Percentiles rank a stretch among this genome's conserved stretches.
Conservation (phyloP, 1,140 invertebrate species). For the Trichomalopsis sarcophagae region DNA sequence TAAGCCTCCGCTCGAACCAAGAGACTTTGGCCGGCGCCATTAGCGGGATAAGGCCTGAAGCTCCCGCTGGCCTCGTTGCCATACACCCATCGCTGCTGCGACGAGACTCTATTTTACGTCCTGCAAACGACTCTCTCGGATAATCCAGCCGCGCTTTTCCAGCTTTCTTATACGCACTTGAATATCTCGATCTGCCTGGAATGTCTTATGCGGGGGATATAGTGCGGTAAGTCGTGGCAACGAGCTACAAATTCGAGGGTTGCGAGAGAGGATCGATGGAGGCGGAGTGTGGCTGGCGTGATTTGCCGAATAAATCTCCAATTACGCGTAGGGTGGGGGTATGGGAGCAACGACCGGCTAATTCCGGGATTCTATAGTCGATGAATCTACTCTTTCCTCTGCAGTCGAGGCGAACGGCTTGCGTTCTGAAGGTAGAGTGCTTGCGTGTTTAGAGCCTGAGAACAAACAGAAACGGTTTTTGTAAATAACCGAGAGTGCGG, state of each 20-base stretch:
- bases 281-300: neutral
- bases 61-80: neutral
- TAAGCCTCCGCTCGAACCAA: slow-evolving; percentile 4
- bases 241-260: slow-evolving; percentile 28
- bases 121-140: slow-evolving; percentile 4
- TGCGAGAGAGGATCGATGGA: slow-evolving; percentile 19
- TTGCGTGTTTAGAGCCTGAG: neutral
- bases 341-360: slow-evolving; percentile 14
- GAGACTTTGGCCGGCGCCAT: slow-evolving; percentile 33
- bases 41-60: slow-evolving; percentile 19
- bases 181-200: neutral
- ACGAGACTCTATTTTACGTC: slow-evolving; percentile 27
- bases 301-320: slow-evolving; percentile 38
- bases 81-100: neutral
- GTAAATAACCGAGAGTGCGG: neutral
- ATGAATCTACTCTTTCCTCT: slow-evolving; percentile 43
- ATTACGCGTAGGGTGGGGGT: slow-evolving; percentile 1
- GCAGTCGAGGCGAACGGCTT: neutral
- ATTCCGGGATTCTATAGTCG: slow-evolving; percentile 48
- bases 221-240: neutral
- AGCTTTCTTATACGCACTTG: neutral
- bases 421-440: neutral
- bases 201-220: slow-evolving; percentile 17
- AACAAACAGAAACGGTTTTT: neutral
- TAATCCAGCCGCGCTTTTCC: slow-evolving; percentile 27